Evolutionary conservation across 2,797 vertebrate species (phyloP), one percentile per base, ranked within the genome.

Genomic region (Galagoides demidoff): DNA sequence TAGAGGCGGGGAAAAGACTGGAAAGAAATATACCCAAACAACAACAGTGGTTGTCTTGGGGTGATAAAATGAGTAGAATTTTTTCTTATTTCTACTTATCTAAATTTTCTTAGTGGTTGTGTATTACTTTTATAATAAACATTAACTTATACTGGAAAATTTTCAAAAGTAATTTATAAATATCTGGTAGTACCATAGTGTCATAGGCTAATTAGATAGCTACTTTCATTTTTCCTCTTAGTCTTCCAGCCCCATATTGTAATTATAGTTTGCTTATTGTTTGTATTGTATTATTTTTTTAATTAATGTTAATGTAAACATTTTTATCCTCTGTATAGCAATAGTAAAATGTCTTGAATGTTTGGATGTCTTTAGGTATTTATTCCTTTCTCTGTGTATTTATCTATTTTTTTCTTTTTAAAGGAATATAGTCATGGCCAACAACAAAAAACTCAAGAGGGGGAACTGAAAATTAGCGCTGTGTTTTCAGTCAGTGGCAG

Each of bases 381-480:
- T 90, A 57, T 81, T 95, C 0, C 93, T 94, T 94, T 82, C 52
- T 90, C 43, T 92, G n/a, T 57, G 3, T 94, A 76, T 92, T 96
- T 89, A 94, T 68, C 90, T 92, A 94, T 97, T 92, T 97, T 92
- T 98, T 95, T 97, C 49, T 97, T 95, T 92, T 98, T 98, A 92
- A 97, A 99, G 99, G 99, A 99, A 92, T 99, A 99, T 98, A 95
- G 98, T 97, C 99, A 99, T 98, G 97, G 98, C 96, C 99, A 99
- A 97, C 98, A 98, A 97, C 99, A 99, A 97, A 99, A 99, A 99
- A 96, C 98, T 98, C 98, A 99, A 95, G 99, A 99, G 95, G 98
- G 99, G 93, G 99, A 99, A 98, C 98, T 99, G 98, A 99, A 99
- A 99, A 99, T 99, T 96, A 99, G 99, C n/a, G 99, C 99, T 6